Conservation (phyloP, 2,888 invertebrate genomes). For the Helleia helle region DNA sequence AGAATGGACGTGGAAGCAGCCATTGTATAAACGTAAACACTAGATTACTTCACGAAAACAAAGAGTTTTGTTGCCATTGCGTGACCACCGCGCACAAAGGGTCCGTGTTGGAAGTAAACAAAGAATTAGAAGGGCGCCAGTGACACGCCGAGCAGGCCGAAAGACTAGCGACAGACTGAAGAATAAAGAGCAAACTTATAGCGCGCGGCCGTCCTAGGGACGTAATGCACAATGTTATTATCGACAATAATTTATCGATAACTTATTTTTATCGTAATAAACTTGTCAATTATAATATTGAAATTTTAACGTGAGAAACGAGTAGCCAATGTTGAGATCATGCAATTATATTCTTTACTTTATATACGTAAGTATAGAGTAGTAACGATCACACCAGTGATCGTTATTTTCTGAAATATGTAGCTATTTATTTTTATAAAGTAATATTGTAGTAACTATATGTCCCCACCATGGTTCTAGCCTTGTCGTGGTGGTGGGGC, state of each 20-base stretch:
- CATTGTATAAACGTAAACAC: conserved; percentile 29
- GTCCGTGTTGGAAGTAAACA: conserved; percentile 46
- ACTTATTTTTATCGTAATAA: not conserved
- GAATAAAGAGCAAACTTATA: conserved; percentile 10
- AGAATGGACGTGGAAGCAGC: conserved; percentile 23
- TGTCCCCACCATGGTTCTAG: too few species aligned
- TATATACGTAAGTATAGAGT: too few species aligned
- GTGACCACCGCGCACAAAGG: conserved; percentile 42
- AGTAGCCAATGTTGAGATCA: too few species aligned
- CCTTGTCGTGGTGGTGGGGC: too few species aligned
- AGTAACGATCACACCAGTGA: too few species aligned
- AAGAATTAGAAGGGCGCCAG: conserved; percentile 36
- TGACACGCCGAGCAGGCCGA: conserved; percentile 25
- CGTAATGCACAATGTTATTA: not conserved
- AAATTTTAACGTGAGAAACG: not conserved
- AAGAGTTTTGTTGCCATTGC: conserved; percentile 38
- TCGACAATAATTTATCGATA: too few species aligned
- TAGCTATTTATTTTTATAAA: too few species aligned
- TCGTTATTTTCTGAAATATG: too few species aligned
- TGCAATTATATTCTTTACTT: too few species aligned
- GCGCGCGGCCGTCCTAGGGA: conserved; percentile 14
- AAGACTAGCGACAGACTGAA: conserved; percentile 23
- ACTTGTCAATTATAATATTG: not conserved
- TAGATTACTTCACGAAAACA: conserved; percentile 27
- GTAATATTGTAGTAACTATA: too few species aligned